Evolutionary conservation across 1,140 invertebrate genomes (phyloP).

Genomic region (Cyphomyrmex costatus): DNA sequence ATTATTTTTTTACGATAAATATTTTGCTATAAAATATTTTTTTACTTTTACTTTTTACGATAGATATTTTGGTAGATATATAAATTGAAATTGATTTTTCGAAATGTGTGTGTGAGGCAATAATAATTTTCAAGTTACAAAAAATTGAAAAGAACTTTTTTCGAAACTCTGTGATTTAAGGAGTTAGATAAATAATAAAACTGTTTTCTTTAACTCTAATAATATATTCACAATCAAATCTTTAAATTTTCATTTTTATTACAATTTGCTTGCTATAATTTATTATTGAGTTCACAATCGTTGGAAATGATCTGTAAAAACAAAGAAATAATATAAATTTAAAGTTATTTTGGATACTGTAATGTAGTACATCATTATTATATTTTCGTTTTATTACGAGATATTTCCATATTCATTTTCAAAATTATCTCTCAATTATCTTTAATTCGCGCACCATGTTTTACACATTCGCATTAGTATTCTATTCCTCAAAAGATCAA

Average conservation of each 20-base stretch:
- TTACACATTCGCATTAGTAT: background rate
- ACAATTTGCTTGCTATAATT: background rate
- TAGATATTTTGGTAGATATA: background rate
- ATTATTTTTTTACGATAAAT: background rate
- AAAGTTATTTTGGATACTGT: background rate
- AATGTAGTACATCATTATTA: background rate
- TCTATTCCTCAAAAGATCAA: constrained; percentile 36
- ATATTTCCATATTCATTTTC: background rate
- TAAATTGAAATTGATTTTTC: background rate
- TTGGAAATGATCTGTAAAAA: background rate
- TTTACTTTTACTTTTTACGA: background rate
- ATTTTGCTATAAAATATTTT: background rate
- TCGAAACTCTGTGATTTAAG: background rate
- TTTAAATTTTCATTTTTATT: constrained; percentile 1
- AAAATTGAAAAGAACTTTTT: background rate
- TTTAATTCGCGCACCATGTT: constrained; percentile 5
- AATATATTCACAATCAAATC: background rate
- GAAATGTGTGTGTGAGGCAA: background rate
- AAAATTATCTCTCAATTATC: constrained; percentile 27
- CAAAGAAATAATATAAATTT: background rate
- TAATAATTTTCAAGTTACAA: background rate
- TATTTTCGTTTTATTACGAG: background rate
- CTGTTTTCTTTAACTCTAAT: background rate
- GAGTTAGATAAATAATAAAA: background rate
- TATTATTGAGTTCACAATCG: background rate